These are phyloP conservation scores for Thymelicus lineola DNA, from an alignment of 2,888 invertebrate species.

Conservation along the genomic window DNA sequence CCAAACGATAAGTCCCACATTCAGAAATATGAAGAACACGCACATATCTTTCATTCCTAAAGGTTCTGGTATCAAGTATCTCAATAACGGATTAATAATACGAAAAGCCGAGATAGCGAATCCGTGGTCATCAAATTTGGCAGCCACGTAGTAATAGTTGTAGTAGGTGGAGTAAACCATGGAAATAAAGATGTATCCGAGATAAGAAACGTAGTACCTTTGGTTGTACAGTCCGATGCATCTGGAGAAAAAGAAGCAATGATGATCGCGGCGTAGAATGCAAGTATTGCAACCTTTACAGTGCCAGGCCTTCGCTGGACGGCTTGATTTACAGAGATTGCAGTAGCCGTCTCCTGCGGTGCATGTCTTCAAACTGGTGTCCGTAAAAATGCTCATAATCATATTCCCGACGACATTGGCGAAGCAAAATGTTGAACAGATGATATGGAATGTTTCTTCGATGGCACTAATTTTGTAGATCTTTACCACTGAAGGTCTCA, in stretches of 20 bases:
- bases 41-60: constrained; percentile 56
- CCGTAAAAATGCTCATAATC: constrained; percentile 56
- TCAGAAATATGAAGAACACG: constrained; percentile 55
- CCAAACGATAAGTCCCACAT: constrained; percentile 56
- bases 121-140: constrained; percentile 52
- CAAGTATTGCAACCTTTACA: constrained; percentile 92
- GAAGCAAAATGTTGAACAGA: constrained; percentile 57
- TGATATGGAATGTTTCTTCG: constrained; percentile 54
- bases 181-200: constrained; percentile 88
- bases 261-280: constrained; percentile 92
- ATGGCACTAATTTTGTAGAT: constrained; percentile 50
- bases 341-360: constrained; percentile 84
- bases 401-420: constrained; percentile 67
- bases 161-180: constrained; percentile 87
- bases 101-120: constrained; percentile 50
- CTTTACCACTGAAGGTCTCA: constrained; percentile 55
- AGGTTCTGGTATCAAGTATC: constrained; percentile 50
- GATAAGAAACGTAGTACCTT: constrained; percentile 91
- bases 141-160: constrained; percentile 87
- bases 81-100: constrained; percentile 58
- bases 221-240: constrained; percentile 94
- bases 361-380: constrained; percentile 52
- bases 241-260: constrained; percentile 92
- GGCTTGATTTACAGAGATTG: constrained; percentile 87
- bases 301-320: constrained; percentile 93